Percentiles rank a stretch among this genome's conserved stretches.
Conservation (phyloP, 1,140 invertebrate species). For the Steinernema khuongi region DNA sequence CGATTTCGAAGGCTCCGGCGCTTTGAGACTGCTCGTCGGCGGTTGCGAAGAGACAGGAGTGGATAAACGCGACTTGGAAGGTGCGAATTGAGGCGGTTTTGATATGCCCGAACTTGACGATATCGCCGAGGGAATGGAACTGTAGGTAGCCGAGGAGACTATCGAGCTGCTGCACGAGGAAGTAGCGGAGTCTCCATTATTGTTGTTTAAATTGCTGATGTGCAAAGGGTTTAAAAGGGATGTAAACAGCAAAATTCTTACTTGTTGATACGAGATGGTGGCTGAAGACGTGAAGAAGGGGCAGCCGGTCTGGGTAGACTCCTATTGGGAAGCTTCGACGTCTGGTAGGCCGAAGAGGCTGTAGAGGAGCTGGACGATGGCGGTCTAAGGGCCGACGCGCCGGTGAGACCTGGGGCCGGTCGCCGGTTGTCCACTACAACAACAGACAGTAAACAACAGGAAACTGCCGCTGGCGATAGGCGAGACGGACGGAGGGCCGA, state of each 20-base stretch:
- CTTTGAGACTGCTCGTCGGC: not conserved
- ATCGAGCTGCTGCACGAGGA: constrained; percentile 12
- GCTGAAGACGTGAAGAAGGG: constrained; percentile 18
- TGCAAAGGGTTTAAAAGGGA: not conserved
- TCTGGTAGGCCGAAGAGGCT: constrained; percentile 15
- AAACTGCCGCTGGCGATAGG: constrained; percentile 15
- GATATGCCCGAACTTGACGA: not conserved
- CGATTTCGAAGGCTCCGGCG: not conserved
- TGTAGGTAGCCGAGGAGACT: not conserved
- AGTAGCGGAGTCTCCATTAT: constrained; percentile 20
- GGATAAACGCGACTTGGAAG: not conserved
- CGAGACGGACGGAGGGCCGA: not conserved
- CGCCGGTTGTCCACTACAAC: constrained; percentile 10
- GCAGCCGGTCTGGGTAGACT: not conserved
- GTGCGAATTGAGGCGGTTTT: not conserved
- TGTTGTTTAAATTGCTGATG: constrained; percentile 11
- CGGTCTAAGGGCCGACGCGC: not conserved
- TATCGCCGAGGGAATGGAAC: not conserved
- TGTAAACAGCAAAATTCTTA: constrained; percentile 18
- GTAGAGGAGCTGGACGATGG: constrained; percentile 21
- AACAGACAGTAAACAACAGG: constrained; percentile 19
- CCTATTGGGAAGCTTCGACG: constrained; percentile 11
- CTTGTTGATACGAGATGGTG: constrained; percentile 25
- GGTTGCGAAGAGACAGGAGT: not conserved
- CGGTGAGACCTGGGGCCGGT: not conserved